These are phyloP conservation scores for Acrocephalus arundinaceus DNA, from an alignment of 2,113 vertebrate genomes.

Conservation along the genomic window DNA sequence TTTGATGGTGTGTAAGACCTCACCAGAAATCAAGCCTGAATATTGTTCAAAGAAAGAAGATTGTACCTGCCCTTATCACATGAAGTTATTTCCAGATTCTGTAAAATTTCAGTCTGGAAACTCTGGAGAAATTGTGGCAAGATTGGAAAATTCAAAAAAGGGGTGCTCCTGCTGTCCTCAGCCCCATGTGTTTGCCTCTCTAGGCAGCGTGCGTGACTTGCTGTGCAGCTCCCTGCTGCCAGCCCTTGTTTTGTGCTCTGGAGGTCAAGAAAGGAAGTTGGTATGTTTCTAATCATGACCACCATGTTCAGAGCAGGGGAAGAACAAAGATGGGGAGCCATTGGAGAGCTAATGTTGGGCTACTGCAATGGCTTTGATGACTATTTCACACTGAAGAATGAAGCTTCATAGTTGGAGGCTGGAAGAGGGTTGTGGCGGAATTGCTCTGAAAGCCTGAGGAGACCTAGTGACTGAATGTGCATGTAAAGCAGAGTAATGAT, in stretches of 20 bases:
- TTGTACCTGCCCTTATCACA: not conserved
- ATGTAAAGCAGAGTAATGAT: conserved; percentile 18
- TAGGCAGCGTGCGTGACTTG: rapidly evolving
- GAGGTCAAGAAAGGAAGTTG: not conserved
- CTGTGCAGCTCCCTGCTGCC: not conserved
- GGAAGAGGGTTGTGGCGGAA: not conserved
- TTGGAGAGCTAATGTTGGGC: no score
- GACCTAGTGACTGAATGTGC: not conserved
- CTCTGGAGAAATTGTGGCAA: rapidly evolving
- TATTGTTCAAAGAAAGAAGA: not conserved
- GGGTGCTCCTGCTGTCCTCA: not conserved
- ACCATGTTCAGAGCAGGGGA: not conserved
- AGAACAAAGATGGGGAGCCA: not conserved
- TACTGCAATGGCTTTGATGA: not conserved
- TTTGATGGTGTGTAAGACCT: not conserved
- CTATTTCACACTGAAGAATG: not conserved
- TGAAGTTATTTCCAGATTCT: not conserved
- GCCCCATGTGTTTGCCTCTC: rapidly evolving
- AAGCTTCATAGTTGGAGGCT: not conserved
- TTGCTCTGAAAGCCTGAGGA: conserved; percentile 2
- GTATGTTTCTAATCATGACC: not conserved
- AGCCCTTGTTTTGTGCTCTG: not conserved
- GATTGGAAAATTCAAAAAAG: not conserved
- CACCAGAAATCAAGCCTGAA: not conserved
- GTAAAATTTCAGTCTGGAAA: not conserved